Base-by-base conservation (phyloP, 2,888 invertebrate species). In the Ceramica pisi region DNA sequence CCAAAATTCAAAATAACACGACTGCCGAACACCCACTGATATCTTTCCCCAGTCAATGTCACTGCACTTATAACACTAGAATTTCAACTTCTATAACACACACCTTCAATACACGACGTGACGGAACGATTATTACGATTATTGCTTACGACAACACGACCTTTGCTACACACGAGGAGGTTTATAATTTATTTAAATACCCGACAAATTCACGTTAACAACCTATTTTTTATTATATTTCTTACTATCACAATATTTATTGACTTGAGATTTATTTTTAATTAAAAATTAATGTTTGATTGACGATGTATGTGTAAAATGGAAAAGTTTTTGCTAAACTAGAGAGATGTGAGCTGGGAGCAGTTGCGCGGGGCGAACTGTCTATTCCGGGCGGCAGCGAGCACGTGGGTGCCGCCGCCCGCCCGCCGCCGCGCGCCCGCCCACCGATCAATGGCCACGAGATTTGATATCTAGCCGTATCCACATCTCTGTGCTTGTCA, bases 331-430 rank as follows among this genome's bases (percentile, higher is more conserved):
- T 78, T 56, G 51, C 56, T 56, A 57, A 71, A 74, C 83, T 79
- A 80, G 78, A 82, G 80, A 82, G 87, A 90, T 91, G 94, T 92
- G 89, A 90, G 89, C 85, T 80, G 76, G 70, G 89, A 87, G 78
- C 92, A 86, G 90, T 88, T 88, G 92, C 90, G 89, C 93, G 91
- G 90, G 89, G 91, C 91, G 85, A 90, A 95, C 95, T 95, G 94
- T 91, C 95, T 96, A 96, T 96, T 96, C 94, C 93, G 91, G 91
- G 94, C 90, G 78, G 87, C 90, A 92, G 92, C 92, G 89, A 91
- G 89, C 95, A 95, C 95, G 95, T 95, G 95, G 95, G 94, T 91
- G 87, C 88, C 89, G 89, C 90, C 88, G 88, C 89, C 87, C 86
- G 86, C 86, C 89, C 89, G 85, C 88, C 89, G 88, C 87, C 90